Conservation (phyloP, 64 coral and sea anemone species). For the Montipora sp. region DNA sequence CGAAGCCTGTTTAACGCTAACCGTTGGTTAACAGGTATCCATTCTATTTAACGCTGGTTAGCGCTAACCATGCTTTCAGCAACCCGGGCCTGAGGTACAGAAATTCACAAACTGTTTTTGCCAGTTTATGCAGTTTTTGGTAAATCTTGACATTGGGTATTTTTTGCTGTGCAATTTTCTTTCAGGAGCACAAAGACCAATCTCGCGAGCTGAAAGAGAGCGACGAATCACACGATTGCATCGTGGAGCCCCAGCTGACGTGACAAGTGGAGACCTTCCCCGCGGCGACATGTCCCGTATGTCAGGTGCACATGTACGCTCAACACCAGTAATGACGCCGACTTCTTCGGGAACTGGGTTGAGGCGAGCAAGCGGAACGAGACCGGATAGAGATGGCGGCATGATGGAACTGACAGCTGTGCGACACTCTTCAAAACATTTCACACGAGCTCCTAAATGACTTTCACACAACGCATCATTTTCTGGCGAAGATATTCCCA, state of each 20-base stretch:
- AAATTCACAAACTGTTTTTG: too few relatives aligned
- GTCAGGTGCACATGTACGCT: constrained; percentile 89
- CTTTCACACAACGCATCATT: background rate
- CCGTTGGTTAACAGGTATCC: too few relatives aligned
- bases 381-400: constrained; percentile 77
- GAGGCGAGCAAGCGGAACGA: constrained; percentile 75
- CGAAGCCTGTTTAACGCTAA: too few relatives aligned
- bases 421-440: constrained; percentile 40
- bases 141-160: background rate
- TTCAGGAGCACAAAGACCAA: constrained; percentile 76
- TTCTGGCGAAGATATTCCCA: background rate
- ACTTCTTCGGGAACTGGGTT: constrained; percentile 65
- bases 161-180: background rate
- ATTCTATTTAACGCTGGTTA: too few relatives aligned
- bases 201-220: constrained; percentile 87
- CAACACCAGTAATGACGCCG: constrained; percentile 90
- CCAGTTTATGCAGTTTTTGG: too few relatives aligned
- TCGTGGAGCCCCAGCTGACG: constrained; percentile 81
- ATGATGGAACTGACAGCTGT: constrained; percentile 69
- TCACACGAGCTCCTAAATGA: constrained; percentile 25
- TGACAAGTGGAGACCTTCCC: constrained; percentile 68
- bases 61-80: too few relatives aligned
- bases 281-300: constrained; percentile 88
- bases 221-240: constrained; percentile 75
- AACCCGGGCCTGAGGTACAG: too few relatives aligned